Evolutionary conservation across 2,888 invertebrate genomes (phyloP).

Genomic region (Mongoloraphidia duomilia): DNA sequence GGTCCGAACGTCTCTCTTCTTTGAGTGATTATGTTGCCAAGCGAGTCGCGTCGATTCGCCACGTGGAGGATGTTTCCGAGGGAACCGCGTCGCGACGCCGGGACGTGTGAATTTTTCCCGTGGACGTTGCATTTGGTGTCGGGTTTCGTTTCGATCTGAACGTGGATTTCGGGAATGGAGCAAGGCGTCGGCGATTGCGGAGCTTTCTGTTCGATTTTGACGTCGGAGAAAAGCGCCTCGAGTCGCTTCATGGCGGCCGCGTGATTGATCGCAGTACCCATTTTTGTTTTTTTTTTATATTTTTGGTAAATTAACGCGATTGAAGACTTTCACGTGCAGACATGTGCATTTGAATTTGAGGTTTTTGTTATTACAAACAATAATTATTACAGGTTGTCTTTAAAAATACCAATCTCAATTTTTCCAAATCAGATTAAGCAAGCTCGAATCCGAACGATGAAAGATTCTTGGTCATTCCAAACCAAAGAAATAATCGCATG

Average conservation of each 20-base stretch:
- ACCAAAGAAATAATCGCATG: no score
- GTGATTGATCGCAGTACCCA: slow-evolving; percentile 40
- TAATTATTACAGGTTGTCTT: no score
- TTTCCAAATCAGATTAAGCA: no score
- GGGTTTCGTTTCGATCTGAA: slow-evolving; percentile 38
- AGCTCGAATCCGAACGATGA: no score
- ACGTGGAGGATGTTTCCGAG: slow-evolving; percentile 39
- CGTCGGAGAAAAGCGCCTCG: slow-evolving; percentile 55
- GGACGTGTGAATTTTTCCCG: slow-evolving; percentile 30
- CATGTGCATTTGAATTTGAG: background rate
- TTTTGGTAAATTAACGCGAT: background rate
- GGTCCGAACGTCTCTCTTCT: slow-evolving; percentile 27
- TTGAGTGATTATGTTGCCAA: slow-evolving; percentile 28
- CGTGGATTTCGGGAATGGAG: slow-evolving; percentile 20
- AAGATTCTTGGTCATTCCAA: no score
- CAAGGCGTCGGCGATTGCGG: slow-evolving; percentile 12
- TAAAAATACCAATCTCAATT: no score
- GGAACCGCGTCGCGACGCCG: slow-evolving; percentile 40
- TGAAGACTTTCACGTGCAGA: background rate
- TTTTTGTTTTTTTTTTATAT: slow-evolving; percentile 11
- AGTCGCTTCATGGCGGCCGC: slow-evolving; percentile 54
- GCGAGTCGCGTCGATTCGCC: slow-evolving; percentile 41
- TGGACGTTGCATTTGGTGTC: slow-evolving; percentile 60
- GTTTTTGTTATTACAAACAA: no score
- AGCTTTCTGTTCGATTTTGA: slow-evolving; percentile 36